Evolutionary conservation across 2,888 invertebrate genomes (phyloP).

Genomic region (Tetheella fluctuosa): DNA sequence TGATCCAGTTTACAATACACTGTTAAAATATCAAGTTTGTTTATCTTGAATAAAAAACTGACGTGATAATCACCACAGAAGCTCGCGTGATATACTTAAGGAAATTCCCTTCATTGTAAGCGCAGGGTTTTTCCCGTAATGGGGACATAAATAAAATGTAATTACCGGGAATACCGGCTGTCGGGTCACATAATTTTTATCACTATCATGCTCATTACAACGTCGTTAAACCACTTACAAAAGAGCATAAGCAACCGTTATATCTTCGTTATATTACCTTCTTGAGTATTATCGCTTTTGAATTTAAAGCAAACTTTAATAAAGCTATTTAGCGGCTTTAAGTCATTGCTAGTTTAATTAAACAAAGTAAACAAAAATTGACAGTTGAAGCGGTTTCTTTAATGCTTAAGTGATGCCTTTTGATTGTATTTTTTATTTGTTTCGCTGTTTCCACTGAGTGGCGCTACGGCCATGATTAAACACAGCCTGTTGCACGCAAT

Average conservation of each 20-base stretch:
- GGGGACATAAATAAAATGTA: conserved; percentile 7
- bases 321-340: neutral
- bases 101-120: neutral
- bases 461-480: conserved; percentile 34
- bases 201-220: neutral
- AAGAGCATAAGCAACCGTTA: neutral
- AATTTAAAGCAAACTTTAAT: neutral
- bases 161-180: conserved; percentile 5
- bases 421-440: conserved; percentile 36
- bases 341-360: neutral
- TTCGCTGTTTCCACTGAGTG: conserved; percentile 23
- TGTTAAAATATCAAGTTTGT: no score
- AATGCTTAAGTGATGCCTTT: conserved; percentile 24
- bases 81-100: neutral
- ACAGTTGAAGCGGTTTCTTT: conserved; percentile 26
- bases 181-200: neutral
- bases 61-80: neutral
- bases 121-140: neutral
- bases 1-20: no score
- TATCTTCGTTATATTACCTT: neutral
- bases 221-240: neutral
- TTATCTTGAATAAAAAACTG: neutral
- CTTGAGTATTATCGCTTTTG: no score
- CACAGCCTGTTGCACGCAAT: conserved; percentile 42
- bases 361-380: conserved; percentile 20